Conservation (phyloP, 92 coral and sea anemone species). For the Siderastrea siderea region DNA sequence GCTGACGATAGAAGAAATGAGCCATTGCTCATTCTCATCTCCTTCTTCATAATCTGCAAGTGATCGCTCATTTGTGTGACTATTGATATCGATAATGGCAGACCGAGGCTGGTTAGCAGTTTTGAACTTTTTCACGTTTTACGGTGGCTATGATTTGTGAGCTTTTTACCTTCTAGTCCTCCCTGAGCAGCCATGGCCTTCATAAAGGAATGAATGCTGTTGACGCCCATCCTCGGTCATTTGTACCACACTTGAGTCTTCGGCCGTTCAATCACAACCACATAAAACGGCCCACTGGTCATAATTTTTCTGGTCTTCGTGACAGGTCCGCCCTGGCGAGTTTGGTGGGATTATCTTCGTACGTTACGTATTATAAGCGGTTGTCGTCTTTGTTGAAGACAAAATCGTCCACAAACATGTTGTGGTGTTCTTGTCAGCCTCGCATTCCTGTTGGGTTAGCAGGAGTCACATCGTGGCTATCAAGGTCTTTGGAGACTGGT, state of each 20-base stretch:
- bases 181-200: not conserved
- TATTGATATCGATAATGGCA: constrained; percentile 22
- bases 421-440: constrained; percentile 63
- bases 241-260: constrained; percentile 39
- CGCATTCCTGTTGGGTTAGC: constrained; percentile 28
- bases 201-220: constrained; percentile 31
- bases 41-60: constrained; percentile 59
- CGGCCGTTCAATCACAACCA: constrained; percentile 19
- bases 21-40: constrained; percentile 52
- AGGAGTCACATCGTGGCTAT: constrained; percentile 51
- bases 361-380: constrained; percentile 39
- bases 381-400: constrained; percentile 46
- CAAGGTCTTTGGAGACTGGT: constrained; percentile 36
- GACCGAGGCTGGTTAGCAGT: constrained; percentile 34
- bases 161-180: constrained; percentile 4
- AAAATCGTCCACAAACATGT: constrained; percentile 49
- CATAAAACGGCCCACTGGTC: constrained; percentile 28
- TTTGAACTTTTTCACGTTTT: constrained; percentile 44
- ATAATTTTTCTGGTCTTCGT: constrained; percentile 29
- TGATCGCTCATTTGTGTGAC: constrained; percentile 42
- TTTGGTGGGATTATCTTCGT: constrained; percentile 15
- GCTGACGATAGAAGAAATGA: constrained; percentile 38
- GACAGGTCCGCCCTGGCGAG: constrained; percentile 41
- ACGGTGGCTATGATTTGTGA: constrained; percentile 11
- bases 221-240: constrained; percentile 47